These are phyloP conservation scores for Epinotia ramella DNA, from an alignment of 2,888 invertebrate genomes.

Conservation along the genomic window DNA sequence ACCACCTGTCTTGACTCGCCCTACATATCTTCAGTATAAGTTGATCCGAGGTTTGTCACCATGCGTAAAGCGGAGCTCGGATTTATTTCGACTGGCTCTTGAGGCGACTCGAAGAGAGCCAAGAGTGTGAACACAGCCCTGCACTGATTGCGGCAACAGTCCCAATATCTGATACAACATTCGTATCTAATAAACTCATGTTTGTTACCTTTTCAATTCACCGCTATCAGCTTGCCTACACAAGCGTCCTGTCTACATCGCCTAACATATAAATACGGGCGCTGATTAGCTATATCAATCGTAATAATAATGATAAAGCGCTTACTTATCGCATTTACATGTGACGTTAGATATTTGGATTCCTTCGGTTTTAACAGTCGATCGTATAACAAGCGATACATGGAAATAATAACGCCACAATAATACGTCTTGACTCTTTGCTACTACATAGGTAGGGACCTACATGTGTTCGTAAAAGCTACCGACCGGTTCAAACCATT, in stretches of 20 bases:
- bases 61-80: not conserved
- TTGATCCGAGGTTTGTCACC: not conserved
- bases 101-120: not conserved
- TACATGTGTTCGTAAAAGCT: not conserved
- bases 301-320: constrained; percentile 45
- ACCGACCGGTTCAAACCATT: not conserved
- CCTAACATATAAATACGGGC: constrained; percentile 63
- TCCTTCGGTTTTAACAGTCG: constrained; percentile 9
- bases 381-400: constrained; percentile 2
- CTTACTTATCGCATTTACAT: constrained; percentile 35
- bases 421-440: not conserved
- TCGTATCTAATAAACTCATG: constrained; percentile 81
- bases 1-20: not conserved
- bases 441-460: no score
- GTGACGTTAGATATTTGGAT: constrained; percentile 23
- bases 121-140: not conserved
- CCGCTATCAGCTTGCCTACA: constrained; percentile 77
- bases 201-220: constrained; percentile 75
- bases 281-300: constrained; percentile 46
- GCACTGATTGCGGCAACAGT: constrained; percentile 58
- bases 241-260: constrained; percentile 68
- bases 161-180: constrained; percentile 76
- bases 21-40: not conserved
- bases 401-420: not conserved
- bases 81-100: not conserved